Evolutionary conservation across 2,888 invertebrate genomes (phyloP), one percentile per base, ranked within the genome.

Genomic region (Baronia brevicornis): DNA sequence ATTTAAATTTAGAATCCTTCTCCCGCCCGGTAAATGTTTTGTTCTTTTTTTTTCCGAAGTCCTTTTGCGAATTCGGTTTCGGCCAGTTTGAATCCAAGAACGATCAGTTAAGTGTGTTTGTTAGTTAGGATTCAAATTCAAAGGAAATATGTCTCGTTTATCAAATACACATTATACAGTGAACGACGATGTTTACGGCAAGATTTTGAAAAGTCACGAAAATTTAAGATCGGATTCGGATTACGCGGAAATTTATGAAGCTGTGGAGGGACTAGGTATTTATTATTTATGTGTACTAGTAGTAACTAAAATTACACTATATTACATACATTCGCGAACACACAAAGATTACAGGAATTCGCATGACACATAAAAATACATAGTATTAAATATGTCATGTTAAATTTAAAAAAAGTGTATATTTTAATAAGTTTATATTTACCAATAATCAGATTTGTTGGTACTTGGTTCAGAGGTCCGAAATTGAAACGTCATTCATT

Each of bases 1-100:
- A n/a, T 77, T 79, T 80, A 80, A 77, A 80, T 72, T 78, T 78
- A 78, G 74, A 75, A 72, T 66, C 62, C 66, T 62, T 70, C 56
- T 66, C 70, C 69, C 68, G 69, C 71, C 68, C 51, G 44, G 54
- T 54, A 48, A 54, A 46, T 52, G 38, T 39, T 51, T 54, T 53
- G 54, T 48, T 60, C 54, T 48, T 34, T 51, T 51, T 48, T 41
- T 51, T 56, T 37, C 44, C 33, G 11, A 41, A 35, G 35, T 36
- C 25, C 28, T 30, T 27, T 44, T 31, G 37, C 37, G 39, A 39
- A 42, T 43, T 43, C 23, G 52, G 51, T 44, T 38, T 44, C 48
- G 53, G 55, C 57, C 67, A 71, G 74, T 73, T 50, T 53, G 48
- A n/a, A n/a, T n/a, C n/a, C n/a, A n/a, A n/a, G 48, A 55, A 55